Evolutionary conservation across 2,888 invertebrate genomes (phyloP).

Genomic region (Caenorhabditis sp.): DNA sequence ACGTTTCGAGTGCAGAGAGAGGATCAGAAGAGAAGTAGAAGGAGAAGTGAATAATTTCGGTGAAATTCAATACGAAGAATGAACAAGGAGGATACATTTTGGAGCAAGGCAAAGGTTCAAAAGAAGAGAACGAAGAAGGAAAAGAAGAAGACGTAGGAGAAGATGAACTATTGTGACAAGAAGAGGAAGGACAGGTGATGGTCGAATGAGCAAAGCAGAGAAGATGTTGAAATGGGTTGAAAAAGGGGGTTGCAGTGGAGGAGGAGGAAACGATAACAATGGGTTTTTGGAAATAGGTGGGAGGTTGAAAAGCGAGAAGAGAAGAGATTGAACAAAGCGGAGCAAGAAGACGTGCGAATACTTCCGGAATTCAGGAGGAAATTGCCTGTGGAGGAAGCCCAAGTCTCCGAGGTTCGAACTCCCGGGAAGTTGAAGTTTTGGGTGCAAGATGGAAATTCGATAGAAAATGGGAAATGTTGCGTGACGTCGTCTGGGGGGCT

Average conservation of each 20-base stretch:
- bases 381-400: constrained; percentile 1
- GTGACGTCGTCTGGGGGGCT: constrained; percentile 24
- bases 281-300: constrained; percentile 26
- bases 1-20: constrained; percentile 31
- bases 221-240: constrained; percentile 44
- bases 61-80: constrained; percentile 46
- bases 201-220: constrained; percentile 52
- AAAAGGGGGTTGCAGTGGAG: constrained; percentile 4
- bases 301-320: constrained; percentile 15
- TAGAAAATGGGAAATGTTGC: constrained; percentile 8
- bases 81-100: constrained; percentile 26
- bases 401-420: neutral
- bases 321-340: constrained; percentile 7
- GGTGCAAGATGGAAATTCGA: constrained; percentile 1
- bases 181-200: constrained; percentile 25
- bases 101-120: constrained; percentile 2
- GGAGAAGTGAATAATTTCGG: constrained; percentile 39
- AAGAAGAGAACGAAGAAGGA: constrained; percentile 16
- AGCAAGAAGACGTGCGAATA: constrained; percentile 32
- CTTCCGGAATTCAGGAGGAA: constrained; percentile 46
- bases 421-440: constrained; percentile 7
- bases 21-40: constrained; percentile 31
- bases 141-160: constrained; percentile 14
- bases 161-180: constrained; percentile 19
- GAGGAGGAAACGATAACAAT: constrained; percentile 29